Evolutionary conservation across 30 jellyfish, hydroid and myxozoan genomes (phyloP), one percentile per base, ranked within the genome.

Genomic region (Hydra vulgaris): DNA sequence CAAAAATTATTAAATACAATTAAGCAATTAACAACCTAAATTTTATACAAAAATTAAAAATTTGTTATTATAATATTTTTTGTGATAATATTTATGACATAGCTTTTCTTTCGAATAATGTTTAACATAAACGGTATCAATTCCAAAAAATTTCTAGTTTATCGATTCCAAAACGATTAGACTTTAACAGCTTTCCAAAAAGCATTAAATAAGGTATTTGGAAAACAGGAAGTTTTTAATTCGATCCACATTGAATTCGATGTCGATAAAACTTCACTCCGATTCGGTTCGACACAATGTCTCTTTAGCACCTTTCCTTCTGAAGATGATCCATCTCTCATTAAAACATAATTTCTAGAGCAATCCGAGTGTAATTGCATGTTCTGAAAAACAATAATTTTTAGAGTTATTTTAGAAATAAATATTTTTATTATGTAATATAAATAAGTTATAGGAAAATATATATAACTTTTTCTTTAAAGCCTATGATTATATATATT

Each of bases 311-410:
- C 76, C 0, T 71, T 72, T 4, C 87, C 96, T 26, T 86, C 84
- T 26, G 94, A 83, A 0, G 92, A 71, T 82, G 86, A 76, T 8
- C 95, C 97, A 54, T 90, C 97, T 56, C 96, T 78, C 21, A 90
- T 17, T 7, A 80, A 26, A 67, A 76, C 84, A 24, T 80, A 80
- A 25, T 27, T 24, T 23, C 19, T 70, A 15, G 18, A 27, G 70
- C 87, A 80, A 25, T 80, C 84, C 7, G 53, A 22, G 12, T 27
- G 55, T 7, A 73, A n/a, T 4, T 21, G 66, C 27, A 68, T 21
- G 54, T n/a, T 25, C 82, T 74, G 56, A 20, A 74, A 74, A 24
- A 74, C 25, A 15, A 73, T 5, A 27, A 1, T 23, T 26, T 1
- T 1, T 20, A 15, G n/a, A n/a, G 16, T 56, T 56, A n/a, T 56